phyloP scores from a whole-genome alignment of 2,888 invertebrate species.

The Eilema caniola region DNA sequence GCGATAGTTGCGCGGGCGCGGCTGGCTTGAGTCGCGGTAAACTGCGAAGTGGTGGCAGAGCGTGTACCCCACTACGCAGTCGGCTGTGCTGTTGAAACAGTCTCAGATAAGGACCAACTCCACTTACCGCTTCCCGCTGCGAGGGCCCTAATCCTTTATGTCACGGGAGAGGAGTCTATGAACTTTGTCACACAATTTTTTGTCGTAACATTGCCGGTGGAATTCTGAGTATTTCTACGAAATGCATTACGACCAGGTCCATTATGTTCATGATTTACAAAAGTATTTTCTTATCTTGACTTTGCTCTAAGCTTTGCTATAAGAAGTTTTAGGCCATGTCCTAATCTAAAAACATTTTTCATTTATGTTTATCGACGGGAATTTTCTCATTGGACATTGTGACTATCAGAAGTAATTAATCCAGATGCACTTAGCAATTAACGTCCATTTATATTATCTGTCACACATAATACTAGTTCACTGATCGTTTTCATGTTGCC shows the following conservation, averaged over 20 bases:
- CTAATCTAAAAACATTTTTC: slow-evolving; percentile 23
- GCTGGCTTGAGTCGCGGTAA: slow-evolving; percentile 70
- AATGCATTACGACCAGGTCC: slow-evolving; percentile 49
- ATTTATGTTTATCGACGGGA: slow-evolving; percentile 19
- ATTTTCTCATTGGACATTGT: background rate
- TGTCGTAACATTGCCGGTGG: slow-evolving; percentile 60
- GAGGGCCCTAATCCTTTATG: slow-evolving; percentile 76
- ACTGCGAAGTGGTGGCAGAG: slow-evolving; percentile 68
- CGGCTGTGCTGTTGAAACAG: slow-evolving; percentile 67
- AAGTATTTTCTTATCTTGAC: slow-evolving; percentile 36
- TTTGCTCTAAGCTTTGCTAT: slow-evolving; percentile 23
- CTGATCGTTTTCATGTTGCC: background rate
- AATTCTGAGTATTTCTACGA: slow-evolving; percentile 59
- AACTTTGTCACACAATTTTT: slow-evolving; percentile 73
- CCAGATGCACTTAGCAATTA: background rate
- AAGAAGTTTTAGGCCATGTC: slow-evolving; percentile 20
- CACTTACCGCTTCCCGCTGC: slow-evolving; percentile 72
- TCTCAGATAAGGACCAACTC: slow-evolving; percentile 79
- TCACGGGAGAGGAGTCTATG: slow-evolving; percentile 67
- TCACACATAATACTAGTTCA: slow-evolving; percentile 19
- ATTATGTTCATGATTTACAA: slow-evolving; percentile 44
- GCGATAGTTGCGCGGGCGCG: slow-evolving; percentile 71
- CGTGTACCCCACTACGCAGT: slow-evolving; percentile 72
- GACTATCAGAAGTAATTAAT: background rate
- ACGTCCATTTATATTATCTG: background rate